phyloP scores from a whole-genome alignment of 2,797 vertebrate species.

The Myripristis jacobus region DNA sequence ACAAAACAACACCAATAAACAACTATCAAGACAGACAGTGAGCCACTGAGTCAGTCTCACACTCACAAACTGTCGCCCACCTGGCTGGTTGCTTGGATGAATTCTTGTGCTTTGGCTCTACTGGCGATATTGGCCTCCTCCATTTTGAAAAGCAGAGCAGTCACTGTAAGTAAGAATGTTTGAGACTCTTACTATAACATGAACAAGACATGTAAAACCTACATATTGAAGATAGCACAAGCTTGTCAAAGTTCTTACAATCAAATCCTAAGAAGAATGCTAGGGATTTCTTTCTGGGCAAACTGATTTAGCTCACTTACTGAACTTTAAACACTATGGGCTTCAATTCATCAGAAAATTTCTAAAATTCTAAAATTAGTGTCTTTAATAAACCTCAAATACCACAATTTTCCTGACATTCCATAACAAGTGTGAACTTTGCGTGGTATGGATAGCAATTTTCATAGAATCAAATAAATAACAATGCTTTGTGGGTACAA shows the following conservation, averaged over 20 bases:
- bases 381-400: too few relatives aligned
- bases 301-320: background rate
- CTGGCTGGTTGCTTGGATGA: constrained; percentile 95
- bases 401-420: too few relatives aligned
- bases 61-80: constrained; percentile 67
- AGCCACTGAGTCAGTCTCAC: background rate
- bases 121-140: constrained; percentile 94
- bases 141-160: constrained; percentile 96
- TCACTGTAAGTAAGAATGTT: constrained; percentile 81
- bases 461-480: too few relatives aligned
- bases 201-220: background rate
- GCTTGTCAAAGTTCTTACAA: background rate
- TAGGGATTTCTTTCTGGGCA: background rate
- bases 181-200: background rate
- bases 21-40: background rate
- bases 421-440: too few relatives aligned
- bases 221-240: too few relatives aligned
- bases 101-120: constrained; percentile 93
- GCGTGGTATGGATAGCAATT: too few relatives aligned
- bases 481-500: too few relatives aligned
- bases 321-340: background rate
- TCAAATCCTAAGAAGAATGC: background rate
- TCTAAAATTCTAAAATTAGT: too few relatives aligned
- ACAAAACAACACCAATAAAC: too few relatives aligned
- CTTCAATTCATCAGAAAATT: too few relatives aligned